Base-by-base conservation (phyloP, 2,888 invertebrate genomes). In the Agonopterix heracliana region DNA sequence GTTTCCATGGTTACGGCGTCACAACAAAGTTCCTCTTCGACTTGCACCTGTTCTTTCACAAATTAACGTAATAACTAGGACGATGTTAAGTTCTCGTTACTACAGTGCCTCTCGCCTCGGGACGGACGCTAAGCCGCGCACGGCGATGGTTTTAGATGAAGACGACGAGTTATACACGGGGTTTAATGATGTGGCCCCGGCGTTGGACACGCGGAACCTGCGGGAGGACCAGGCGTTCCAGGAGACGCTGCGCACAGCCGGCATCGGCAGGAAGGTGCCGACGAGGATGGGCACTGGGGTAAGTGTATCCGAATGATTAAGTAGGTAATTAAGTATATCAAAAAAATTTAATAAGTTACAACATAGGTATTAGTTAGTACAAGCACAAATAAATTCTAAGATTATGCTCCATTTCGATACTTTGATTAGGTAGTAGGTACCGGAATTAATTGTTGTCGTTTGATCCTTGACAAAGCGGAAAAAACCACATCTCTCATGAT, bases 181-280 rank as follows among this genome's bases (percentile, higher is more conserved):
- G 2, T 93, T 92, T 69, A 92, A 93, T 65, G 92, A 93, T 26
- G 92, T 91, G 57, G 89, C 92, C 7, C 90, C 92, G 1, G 90
- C 92, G 1, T 82, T 93, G 53, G 92, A 91, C 63, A 91, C 91
- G 0, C 86, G 93, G 73, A 92, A 93, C 68, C 76, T 95, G 53
- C 90, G 92, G 46, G 91, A 93, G 60, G 95, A 95, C 74, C 91
- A 92, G 57, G 90, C 89, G 34, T 93, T 95, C 65, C 94, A 95
- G 74, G 93, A 94, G 73, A 93, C 94, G 9, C 88, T 95, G n/a
- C 90, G 92, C 59, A 93, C 90, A 1, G 93, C 94, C 56, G 93
- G 94, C 66, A 92, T 93, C 12, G 90, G 94, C 45, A 82, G 93
- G 61, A 93, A 93, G 47, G 89, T 91, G 54, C 93, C 93, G 60